Conservation (phyloP, 1,140 invertebrate genomes). For the Achroia grisella region DNA sequence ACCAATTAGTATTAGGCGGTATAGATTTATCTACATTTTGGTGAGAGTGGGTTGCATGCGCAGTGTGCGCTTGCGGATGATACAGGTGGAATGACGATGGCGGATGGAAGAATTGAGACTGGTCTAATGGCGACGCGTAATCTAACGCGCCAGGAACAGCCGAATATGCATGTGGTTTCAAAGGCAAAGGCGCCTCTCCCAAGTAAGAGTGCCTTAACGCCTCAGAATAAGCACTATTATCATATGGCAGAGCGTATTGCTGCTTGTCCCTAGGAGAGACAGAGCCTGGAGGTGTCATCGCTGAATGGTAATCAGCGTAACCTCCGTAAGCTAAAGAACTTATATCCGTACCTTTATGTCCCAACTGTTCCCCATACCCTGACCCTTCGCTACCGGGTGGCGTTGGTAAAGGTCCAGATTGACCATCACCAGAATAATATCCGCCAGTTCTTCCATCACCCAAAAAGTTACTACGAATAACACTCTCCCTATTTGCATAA, state of each 20-base stretch:
- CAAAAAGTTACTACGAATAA: slow-evolving; percentile 90
- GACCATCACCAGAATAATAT: slow-evolving; percentile 72
- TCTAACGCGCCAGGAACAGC: slow-evolving; percentile 70
- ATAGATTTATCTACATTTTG: slow-evolving; percentile 71
- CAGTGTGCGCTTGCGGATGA: slow-evolving; percentile 79
- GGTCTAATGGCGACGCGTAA: slow-evolving; percentile 76
- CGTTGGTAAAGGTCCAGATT: slow-evolving; percentile 86
- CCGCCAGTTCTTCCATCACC: slow-evolving; percentile 78
- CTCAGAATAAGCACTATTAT: slow-evolving; percentile 63
- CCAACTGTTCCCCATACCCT: slow-evolving; percentile 81
- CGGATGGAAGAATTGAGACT: slow-evolving; percentile 88
- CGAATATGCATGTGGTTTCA: slow-evolving; percentile 93
- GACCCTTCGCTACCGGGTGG: slow-evolving; percentile 89
- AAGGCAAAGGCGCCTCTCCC: slow-evolving; percentile 81
- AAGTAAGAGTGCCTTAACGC: slow-evolving; percentile 74
- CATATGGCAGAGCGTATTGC: slow-evolving; percentile 73
- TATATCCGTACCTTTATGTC: slow-evolving; percentile 60
- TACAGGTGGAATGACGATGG: slow-evolving; percentile 91
- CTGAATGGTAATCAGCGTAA: slow-evolving; percentile 90
- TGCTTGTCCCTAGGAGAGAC: slow-evolving; percentile 94
- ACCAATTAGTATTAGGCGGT: slow-evolving; percentile 81
- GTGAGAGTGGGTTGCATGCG: slow-evolving; percentile 62
- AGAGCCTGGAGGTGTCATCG: slow-evolving; percentile 96
- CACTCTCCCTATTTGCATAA: slow-evolving; percentile 94
- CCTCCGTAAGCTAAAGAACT: slow-evolving; percentile 73